Evolutionary conservation across 2,888 invertebrate species (phyloP).

Genomic region (Mechanitis mazaeus): DNA sequence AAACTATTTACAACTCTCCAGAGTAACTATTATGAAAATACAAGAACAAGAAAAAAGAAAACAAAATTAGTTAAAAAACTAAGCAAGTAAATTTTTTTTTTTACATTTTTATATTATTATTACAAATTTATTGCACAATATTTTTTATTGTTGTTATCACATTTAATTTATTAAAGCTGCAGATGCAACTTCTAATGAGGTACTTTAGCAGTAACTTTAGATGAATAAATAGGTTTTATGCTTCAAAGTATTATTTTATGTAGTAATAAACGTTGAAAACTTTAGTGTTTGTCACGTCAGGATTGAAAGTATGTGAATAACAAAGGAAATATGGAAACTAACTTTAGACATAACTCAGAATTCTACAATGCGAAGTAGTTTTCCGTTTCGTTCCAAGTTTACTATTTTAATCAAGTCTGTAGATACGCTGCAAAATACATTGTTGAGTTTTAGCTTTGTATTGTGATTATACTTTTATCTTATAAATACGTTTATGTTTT

Average conservation of each 20-base stretch:
- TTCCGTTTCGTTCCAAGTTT: conserved; percentile 19
- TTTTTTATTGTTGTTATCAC: background rate
- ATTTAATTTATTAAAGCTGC: background rate
- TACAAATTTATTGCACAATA: background rate
- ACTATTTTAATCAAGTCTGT: conserved; percentile 20
- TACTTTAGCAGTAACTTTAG: background rate
- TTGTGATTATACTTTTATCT: background rate
- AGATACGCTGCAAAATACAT: conserved; percentile 13
- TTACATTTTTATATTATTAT: no score
- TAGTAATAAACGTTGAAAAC: background rate
- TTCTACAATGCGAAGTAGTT: conserved; percentile 20
- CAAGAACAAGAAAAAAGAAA: no score
- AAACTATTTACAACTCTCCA: no score
- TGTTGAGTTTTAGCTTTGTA: conserved; percentile 16
- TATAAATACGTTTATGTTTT: no score
- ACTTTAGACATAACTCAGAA: conserved; percentile 18
- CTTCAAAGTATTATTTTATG: background rate
- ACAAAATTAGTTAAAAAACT: no score
- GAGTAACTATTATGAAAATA: no score
- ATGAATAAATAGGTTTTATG: background rate
- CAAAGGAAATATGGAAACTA: conserved; percentile 18
- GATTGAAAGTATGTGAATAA: conserved; percentile 17
- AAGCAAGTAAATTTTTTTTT: no score
- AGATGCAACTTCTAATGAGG: background rate
- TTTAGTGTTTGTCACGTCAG: conserved; percentile 7